Base-by-base conservation (phyloP, 1,140 invertebrate species). In the Brachionus calyciflorus region DNA sequence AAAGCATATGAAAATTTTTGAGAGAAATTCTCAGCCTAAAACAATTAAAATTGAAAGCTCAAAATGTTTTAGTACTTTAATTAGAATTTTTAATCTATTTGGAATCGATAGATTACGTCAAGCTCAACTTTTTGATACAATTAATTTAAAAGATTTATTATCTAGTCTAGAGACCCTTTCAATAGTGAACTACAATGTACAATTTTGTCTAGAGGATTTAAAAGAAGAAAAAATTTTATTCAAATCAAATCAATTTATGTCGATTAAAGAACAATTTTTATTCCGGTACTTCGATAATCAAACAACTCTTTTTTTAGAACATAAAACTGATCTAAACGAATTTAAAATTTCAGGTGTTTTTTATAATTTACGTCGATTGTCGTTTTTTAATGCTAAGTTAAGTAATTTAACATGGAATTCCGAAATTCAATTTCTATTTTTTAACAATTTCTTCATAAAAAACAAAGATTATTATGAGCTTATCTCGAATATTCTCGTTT, bases 61-160 rank as follows among this genome's bases (percentile, higher is more conserved):
- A 24, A 12, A 14, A n/a, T 10, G 10, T 44, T 65, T 24, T 14
- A 19, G 37, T 7, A 65, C 60, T 26, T 5, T 26, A 19, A 21
- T 65, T 21, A 41, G 60, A 41, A 37, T 41, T 26, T 44, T 65
- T 65, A 46, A 65, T 24, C 24, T 65, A 26, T 65, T 65, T 65
- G 37, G 37, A 1, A 24, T 10, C 3, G 1, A 65, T 12, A 10
- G 21, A 44, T 14, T 44, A 6, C 33, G 60, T 21, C 60, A 65
- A 65, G 26, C 41, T 24, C 40, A 65, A 24, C n/a, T 46, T 14
- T 7, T 7, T 3, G 5, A 41, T 1, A 44, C 60, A 24, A 24
- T 44, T 44, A 12, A 65, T 19, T 26, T 65, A 44, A 44, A 46
- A 21, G 21, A 24, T 46, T 26, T 65, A 1, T n/a, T 65, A 1